Evolutionary conservation across 2,888 invertebrate species (phyloP).

Genomic region (Orthonychiurus folsomi): DNA sequence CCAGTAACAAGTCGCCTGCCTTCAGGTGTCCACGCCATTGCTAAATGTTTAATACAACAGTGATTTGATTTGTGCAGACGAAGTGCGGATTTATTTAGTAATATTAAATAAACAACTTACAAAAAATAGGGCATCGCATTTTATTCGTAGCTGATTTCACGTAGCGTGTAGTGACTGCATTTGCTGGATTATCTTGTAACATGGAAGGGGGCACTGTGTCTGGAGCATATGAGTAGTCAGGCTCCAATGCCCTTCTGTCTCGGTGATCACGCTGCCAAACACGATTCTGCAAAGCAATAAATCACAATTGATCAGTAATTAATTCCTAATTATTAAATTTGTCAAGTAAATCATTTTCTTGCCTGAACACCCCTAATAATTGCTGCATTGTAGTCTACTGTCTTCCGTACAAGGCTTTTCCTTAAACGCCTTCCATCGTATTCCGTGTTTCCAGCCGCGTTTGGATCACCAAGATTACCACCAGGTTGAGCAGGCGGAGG

Average conservation of each 20-base stretch:
- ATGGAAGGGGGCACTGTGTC: conserved; percentile 89
- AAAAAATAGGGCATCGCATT: conserved; percentile 98
- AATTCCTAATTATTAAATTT: conserved; percentile 1
- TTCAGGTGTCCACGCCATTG: conserved; percentile 98
- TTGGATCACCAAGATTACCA: conserved; percentile 13
- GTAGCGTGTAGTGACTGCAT: conserved; percentile 76
- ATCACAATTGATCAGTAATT: conserved; percentile 6
- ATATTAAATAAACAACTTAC: too few relatives aligned
- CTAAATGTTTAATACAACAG: too few relatives aligned
- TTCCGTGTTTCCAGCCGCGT: conserved; percentile 47
- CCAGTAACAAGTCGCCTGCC: conserved; percentile 95
- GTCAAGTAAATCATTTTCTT: conserved; percentile 40
- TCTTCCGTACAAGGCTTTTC: conserved; percentile 94
- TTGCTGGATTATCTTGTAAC: conserved; percentile 88
- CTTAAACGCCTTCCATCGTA: conserved; percentile 92
- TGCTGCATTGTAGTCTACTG: conserved; percentile 94
- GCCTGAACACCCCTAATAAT: conserved; percentile 87
- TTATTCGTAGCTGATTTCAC: conserved; percentile 99
- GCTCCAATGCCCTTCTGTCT: conserved; percentile 80
- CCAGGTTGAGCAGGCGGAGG: conserved; percentile 33
- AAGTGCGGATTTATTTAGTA: too few relatives aligned
- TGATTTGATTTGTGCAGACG: too few relatives aligned
- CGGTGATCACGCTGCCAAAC: conserved; percentile 91
- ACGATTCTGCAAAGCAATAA: conserved; percentile 57
- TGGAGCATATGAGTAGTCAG: conserved; percentile 90